These are phyloP conservation scores for Crotalus tigris DNA, from an alignment of 2,113 vertebrate species.

Conservation along the genomic window DNA sequence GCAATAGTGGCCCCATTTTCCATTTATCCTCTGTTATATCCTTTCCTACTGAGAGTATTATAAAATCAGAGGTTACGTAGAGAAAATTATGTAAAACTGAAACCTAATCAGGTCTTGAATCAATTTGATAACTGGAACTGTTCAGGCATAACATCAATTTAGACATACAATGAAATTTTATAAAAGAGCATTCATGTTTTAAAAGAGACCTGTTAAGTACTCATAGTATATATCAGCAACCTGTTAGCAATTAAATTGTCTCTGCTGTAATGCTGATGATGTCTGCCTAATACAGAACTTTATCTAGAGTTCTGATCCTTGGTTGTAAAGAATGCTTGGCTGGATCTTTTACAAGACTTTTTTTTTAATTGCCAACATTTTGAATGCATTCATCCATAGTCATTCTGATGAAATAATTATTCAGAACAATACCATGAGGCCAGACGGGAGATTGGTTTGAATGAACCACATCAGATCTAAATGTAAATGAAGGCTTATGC, in stretches of 20 bases:
- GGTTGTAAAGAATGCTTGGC: slow-evolving; percentile 14
- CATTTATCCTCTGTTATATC: background rate
- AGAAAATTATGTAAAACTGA: background rate
- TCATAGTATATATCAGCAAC: rapidly evolving
- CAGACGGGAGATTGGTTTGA: slow-evolving; percentile 6
- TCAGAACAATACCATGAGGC: slow-evolving; percentile 31
- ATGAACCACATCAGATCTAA: background rate
- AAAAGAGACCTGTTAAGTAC: background rate
- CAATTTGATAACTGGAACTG: slow-evolving; percentile 4
- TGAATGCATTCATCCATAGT: slow-evolving; percentile 20
- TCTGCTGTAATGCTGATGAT: slow-evolving; percentile 6
- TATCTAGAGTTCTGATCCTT: background rate
- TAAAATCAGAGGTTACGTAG: background rate
- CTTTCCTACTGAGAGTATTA: background rate
- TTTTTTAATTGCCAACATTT: slow-evolving; percentile 42
- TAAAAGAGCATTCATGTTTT: background rate
- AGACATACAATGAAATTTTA: background rate
- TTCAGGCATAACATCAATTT: background rate
- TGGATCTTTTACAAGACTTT: slow-evolving; percentile 27
- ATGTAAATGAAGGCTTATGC: background rate
- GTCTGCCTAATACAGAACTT: background rate
- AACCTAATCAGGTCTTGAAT: background rate
- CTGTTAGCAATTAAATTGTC: background rate
- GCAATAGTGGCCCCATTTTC: background rate
- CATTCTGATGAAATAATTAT: slow-evolving; percentile 48